Conservation (phyloP, 2,888 invertebrate species). For the Xylocampa areola region DNA sequence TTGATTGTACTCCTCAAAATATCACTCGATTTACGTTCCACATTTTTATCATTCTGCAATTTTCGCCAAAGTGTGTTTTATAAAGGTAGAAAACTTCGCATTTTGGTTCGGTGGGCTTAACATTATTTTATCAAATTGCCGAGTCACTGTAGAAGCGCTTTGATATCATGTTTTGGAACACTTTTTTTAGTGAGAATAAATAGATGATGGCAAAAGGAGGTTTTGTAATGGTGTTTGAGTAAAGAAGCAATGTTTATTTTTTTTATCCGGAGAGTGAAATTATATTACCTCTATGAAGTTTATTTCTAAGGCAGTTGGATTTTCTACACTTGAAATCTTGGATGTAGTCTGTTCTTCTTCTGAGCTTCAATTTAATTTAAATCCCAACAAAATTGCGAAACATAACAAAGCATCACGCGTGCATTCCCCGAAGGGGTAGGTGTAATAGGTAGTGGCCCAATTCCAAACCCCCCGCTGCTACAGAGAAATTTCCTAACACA, state of each 20-base stretch:
- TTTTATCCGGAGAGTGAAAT: no score
- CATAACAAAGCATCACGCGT: no score
- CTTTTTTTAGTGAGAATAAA: constrained; percentile 27
- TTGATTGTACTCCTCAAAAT: constrained; percentile 1
- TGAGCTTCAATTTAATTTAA: no score
- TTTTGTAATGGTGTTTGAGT: not conserved
- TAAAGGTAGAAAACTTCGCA: constrained; percentile 6
- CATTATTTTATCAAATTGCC: constrained; percentile 19
- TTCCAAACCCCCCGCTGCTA: no score
- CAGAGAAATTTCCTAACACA: no score
- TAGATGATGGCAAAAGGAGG: not conserved
- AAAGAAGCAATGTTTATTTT: not conserved
- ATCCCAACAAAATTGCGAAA: no score
- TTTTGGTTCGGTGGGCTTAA: constrained; percentile 14
- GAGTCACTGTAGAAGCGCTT: constrained; percentile 4
- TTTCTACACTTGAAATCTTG: no score
- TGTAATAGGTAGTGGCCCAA: no score
- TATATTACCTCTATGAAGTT: no score
- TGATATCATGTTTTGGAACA: constrained; percentile 11
- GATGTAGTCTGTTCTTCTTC: no score
- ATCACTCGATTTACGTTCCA: not conserved
- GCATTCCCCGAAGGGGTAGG: no score
- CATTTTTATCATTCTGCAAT: constrained; percentile 1
- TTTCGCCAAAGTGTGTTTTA: not conserved
- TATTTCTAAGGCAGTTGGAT: no score